Base-by-base conservation (phyloP, 2,797 vertebrate species). In the Cynopterus sphinx region DNA sequence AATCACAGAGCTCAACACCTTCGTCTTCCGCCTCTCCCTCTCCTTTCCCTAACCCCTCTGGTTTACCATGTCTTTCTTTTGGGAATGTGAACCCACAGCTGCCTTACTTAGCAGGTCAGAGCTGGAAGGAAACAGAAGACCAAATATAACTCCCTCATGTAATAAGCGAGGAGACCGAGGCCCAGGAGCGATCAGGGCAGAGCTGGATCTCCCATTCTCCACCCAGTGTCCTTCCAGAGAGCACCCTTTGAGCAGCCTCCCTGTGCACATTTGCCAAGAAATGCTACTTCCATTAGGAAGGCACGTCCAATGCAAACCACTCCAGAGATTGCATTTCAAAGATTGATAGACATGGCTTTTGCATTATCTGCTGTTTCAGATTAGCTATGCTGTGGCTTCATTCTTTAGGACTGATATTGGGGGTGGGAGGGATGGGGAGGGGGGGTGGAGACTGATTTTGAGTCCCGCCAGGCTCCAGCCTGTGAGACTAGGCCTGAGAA, bases 341-440 rank as follows among this genome's bases (percentile, higher is more conserved):
- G 96, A 97, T 67, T 94, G 97, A 97, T 97, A 96, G 97, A 97
- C 96, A 95, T 59, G 94, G 91, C 96, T 96, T 95, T 97, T 61
- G 87, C 93, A 95, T 97, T 97, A 98, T 97, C 97, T 97, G 93
- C 97, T 97, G 97, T 97, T 98, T 98, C 46, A 11, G 94, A 97
- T 98, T 97, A 98, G 96, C 97, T 84, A 91, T 96, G 96, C 96
- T 84, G 63, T 87, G 93, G 93, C 95, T 98, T 97, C 94, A 73
- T 95, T 97, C 96, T 96, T 98, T 13, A 57, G 94, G 78, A 87
- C 71, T 93, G 97, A 97, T 96, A 95, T 90, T 95, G 94, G 95
- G 93, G 57, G 39, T 51, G 74, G 83, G 94, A 31, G 67, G 63
- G 46, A 16, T 53, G 73, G 73, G 26, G 55, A 33, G 6, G 39